Evolutionary conservation across 2,888 invertebrate genomes (phyloP).

Genomic region (Melanchra persicariae): DNA sequence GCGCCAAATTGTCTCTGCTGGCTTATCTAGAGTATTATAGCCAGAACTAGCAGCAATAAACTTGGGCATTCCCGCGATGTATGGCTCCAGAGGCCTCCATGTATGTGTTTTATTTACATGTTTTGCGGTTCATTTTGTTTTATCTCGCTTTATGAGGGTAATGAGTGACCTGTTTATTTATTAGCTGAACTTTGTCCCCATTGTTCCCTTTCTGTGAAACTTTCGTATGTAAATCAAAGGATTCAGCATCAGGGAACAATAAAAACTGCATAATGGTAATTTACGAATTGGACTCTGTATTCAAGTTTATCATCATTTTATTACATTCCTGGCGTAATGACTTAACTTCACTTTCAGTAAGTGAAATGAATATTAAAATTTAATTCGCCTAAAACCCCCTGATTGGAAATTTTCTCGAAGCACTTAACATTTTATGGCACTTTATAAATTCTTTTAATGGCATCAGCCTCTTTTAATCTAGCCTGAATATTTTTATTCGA

Average conservation of each 20-base stretch:
- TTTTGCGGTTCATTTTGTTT: slow-evolving; percentile 76
- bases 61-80: slow-evolving; percentile 83
- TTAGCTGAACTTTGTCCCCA: slow-evolving; percentile 41
- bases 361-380: slow-evolving; percentile 59
- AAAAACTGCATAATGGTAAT: slow-evolving; percentile 44
- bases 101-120: slow-evolving; percentile 75
- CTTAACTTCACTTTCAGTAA: slow-evolving; percentile 41
- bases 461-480: slow-evolving; percentile 63
- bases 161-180: slow-evolving; percentile 64
- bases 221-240: slow-evolving; percentile 50
- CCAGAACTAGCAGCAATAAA: slow-evolving; percentile 85
- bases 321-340: slow-evolving; percentile 36
- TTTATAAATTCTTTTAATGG: slow-evolving; percentile 60
- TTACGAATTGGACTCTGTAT: slow-evolving; percentile 23
- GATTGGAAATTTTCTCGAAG: slow-evolving; percentile 57
- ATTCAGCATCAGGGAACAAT: slow-evolving; percentile 46
- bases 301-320: slow-evolving; percentile 29
- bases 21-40: slow-evolving; percentile 90
- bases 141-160: slow-evolving; percentile 53
- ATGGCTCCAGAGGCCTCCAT: slow-evolving; percentile 79
- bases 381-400: slow-evolving; percentile 47
- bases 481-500: slow-evolving; percentile 62
- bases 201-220: slow-evolving; percentile 48
- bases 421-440: slow-evolving; percentile 65
- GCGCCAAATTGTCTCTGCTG: slow-evolving; percentile 90